Base-by-base conservation (phyloP, 2,888 invertebrate genomes). In the Neocrepidodera transversa region DNA sequence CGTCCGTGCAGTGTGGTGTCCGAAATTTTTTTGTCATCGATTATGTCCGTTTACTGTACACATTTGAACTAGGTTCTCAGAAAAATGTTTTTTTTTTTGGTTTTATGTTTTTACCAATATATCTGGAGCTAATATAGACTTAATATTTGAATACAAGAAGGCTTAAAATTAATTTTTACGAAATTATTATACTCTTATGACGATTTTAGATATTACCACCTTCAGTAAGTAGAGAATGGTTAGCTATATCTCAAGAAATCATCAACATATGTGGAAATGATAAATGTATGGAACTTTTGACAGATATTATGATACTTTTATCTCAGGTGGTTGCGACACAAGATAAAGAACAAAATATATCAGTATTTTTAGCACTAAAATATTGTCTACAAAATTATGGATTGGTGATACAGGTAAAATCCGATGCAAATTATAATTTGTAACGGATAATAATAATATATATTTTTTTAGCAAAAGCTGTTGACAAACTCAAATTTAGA, bases 181-280 rank as follows among this genome's bases (percentile, higher is more conserved):
- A 5, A 14, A 13, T 32, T 8, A 11, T 18, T 47, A 5, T 35
- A 35, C 11, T 13, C 7, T 23, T 23, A 23, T 23, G 4, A 16
- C 10, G 18, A 23, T 61, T 61, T 26, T 26, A 66, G 66, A 40
- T 61, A 45, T 65, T 79, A 45, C 76, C 78, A 2, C 58, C 69
- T 20, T 74, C 76, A 62, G 71, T 75, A 10, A 62, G 66, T 30
- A 52, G 65, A 28, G 79, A 79, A 70, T 78, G 78, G 78, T 35
- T 68, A 3, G 32, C 62, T 16, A 63, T 78, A 47, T 51, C 70
- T 14, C 61, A 71, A 20, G 71, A 74, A 43, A 61, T 78, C 7
- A 53, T 60, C 11, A 40, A 54, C 1, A 55, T 47, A 36, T 68
- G 53, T 47, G 70, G 71, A 6, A 54, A 57, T 40, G 58, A 67